Conservation (phyloP, 2,888 invertebrate genomes). For the Euzetes globulus region DNA sequence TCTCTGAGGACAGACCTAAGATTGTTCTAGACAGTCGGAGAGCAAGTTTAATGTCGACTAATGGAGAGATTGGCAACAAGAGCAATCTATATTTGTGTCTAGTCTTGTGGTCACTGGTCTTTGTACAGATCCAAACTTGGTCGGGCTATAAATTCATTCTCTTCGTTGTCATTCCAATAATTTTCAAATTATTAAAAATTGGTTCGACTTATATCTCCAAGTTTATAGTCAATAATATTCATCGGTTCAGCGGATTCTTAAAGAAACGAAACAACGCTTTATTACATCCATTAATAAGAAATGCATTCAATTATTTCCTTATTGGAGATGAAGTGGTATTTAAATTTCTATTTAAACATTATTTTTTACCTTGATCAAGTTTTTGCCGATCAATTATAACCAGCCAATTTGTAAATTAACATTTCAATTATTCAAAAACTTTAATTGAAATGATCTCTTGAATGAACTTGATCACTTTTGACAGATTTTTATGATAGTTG, state of each 20-base stretch:
- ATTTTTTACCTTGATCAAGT: no score
- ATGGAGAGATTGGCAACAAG: slow-evolving; percentile 36
- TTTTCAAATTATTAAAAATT: slow-evolving; percentile 61
- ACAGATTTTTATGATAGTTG: no score
- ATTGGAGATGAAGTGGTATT: slow-evolving; percentile 28
- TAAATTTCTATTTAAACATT: no score
- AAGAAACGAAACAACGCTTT: not conserved
- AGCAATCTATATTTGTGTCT: slow-evolving; percentile 48
- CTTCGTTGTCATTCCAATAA: slow-evolving; percentile 78
- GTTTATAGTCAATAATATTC: not conserved
- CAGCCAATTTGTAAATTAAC: no score
- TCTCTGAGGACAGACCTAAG: no score
- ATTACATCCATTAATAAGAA: slow-evolving; percentile 14
- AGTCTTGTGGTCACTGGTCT: slow-evolving; percentile 69
- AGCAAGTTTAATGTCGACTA: slow-evolving; percentile 21
- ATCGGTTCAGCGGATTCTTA: not conserved
- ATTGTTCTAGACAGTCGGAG: slow-evolving; percentile 7
- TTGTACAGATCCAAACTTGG: slow-evolving; percentile 65
- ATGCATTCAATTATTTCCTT: slow-evolving; percentile 13
- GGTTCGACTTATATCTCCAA: not conserved
- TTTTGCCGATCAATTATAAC: no score
- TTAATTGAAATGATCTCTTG: no score
- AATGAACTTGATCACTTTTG: no score
- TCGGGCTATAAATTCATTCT: slow-evolving; percentile 74
- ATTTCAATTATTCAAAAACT: no score